phyloP scores from a whole-genome alignment of 2,888 invertebrate genomes.

The Tillus elongatus region DNA sequence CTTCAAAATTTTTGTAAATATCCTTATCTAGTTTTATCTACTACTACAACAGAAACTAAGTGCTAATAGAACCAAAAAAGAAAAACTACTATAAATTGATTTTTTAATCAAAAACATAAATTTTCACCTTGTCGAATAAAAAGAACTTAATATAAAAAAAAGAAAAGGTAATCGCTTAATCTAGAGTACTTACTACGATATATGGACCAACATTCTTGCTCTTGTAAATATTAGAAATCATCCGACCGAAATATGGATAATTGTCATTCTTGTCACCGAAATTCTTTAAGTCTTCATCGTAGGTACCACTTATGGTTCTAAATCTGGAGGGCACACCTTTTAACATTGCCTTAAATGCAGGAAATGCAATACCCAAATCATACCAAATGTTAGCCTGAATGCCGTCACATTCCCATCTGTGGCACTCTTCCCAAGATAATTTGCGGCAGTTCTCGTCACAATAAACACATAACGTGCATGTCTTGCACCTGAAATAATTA shows the following conservation, averaged over 20 bases:
- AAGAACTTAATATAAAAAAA: too few species aligned
- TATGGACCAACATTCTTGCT: conserved; percentile 59
- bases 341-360: conserved; percentile 63
- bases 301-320: conserved; percentile 35
- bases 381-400: conserved; percentile 54
- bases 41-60: too few species aligned
- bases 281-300: conserved; percentile 40
- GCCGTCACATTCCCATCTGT: conserved; percentile 65
- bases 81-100: too few species aligned
- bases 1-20: too few species aligned
- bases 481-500: conserved; percentile 48
- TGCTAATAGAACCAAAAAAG: too few species aligned
- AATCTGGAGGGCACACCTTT: conserved; percentile 40
- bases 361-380: conserved; percentile 68
- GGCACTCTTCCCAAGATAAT: conserved; percentile 49
- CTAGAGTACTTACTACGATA: conserved; percentile 49
- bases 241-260: conserved; percentile 59
- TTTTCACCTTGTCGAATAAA: neutral
- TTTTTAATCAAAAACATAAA: neutral
- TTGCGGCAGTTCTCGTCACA: conserved; percentile 57
- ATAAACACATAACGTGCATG: conserved; percentile 58
- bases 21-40: too few species aligned
- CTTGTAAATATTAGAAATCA: conserved; percentile 65
- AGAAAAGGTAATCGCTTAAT: too few species aligned
- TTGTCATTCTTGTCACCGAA: conserved; percentile 39